Percentiles rank a stretch among this genome's conserved stretches.
These are phyloP conservation scores for Urocyon cinereoargenteus DNA, from an alignment of 2,797 vertebrate genomes.

Conservation along the genomic window DNA sequence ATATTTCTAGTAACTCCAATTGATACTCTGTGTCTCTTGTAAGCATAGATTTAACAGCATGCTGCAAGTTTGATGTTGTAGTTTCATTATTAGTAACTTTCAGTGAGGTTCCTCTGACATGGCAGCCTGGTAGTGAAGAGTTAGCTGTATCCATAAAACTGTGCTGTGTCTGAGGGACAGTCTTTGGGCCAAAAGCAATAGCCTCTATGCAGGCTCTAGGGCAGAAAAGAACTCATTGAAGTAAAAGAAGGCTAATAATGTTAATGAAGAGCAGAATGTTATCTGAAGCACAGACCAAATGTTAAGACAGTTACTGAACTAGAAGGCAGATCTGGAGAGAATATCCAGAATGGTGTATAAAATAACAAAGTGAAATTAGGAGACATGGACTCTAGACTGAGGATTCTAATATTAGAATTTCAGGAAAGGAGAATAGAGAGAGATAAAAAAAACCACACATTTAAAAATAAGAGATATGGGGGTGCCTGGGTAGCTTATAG, in stretches of 20 bases:
- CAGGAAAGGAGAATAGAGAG: background rate
- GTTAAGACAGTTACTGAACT: background rate
- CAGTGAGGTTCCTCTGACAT: background rate
- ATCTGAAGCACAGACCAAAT: background rate
- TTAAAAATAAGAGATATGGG: background rate
- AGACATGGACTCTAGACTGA: background rate
- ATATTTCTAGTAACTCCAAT: background rate
- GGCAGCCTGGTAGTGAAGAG: background rate
- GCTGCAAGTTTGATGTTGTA: background rate
- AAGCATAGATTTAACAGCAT: background rate
- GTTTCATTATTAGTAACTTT: background rate
- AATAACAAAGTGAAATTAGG: background rate
- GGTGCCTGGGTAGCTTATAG: background rate
- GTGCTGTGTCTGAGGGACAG: background rate
- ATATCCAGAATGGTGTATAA: background rate
- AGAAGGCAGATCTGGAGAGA: background rate
- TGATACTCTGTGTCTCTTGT: background rate
- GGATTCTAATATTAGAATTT: background rate
- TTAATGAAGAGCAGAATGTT: background rate
- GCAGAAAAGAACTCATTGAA: background rate
- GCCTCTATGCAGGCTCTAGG: background rate
- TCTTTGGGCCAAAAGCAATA: background rate
- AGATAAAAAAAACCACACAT: background rate
- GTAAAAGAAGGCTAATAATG: background rate
- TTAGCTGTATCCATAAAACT: background rate